Percentiles rank a stretch among this genome's conserved stretches.
These are phyloP conservation scores for Conchocele bisecta DNA, from an alignment of 2,888 invertebrate species.

Conservation along the genomic window DNA sequence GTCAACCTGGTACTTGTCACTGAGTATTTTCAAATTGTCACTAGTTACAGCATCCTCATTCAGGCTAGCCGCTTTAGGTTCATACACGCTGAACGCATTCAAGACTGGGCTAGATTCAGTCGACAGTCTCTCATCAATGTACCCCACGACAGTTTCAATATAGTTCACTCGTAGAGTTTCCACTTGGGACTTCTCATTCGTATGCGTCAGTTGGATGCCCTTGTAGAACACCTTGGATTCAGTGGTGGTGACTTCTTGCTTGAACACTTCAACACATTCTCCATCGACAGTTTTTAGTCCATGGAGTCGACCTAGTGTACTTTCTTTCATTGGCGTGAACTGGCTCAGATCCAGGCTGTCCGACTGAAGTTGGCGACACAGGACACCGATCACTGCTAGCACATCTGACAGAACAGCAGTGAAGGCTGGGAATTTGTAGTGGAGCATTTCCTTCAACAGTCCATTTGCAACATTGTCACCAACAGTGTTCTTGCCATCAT, in stretches of 20 bases:
- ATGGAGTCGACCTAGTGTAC: background rate
- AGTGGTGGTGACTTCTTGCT: background rate
- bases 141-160: background rate
- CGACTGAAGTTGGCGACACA: slow-evolving; percentile 9
- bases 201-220: slow-evolving; percentile 10
- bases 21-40: background rate
- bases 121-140: background rate
- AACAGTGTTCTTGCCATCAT: slow-evolving; percentile 13
- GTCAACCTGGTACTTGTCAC: slow-evolving; percentile 7
- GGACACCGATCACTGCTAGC: background rate
- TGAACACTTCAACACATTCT: background rate
- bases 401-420: slow-evolving; percentile 14
- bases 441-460: slow-evolving; percentile 9
- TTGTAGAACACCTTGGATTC: background rate
- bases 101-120: background rate
- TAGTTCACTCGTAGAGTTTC: slow-evolving; percentile 12
- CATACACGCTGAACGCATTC: slow-evolving; percentile 7
- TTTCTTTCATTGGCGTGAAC: background rate
- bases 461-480: slow-evolving; percentile 17
- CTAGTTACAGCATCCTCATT: background rate
- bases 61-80: background rate
- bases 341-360: slow-evolving; percentile 20
- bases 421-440: slow-evolving; percentile 28
- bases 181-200: slow-evolving; percentile 1
- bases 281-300: slow-evolving; percentile 1